A percentile compares a stretch with the other conserved stretches of the same genome.
Conservation (phyloP, 64 coral and sea anemone genomes). For the Acropora tenuis region DNA sequence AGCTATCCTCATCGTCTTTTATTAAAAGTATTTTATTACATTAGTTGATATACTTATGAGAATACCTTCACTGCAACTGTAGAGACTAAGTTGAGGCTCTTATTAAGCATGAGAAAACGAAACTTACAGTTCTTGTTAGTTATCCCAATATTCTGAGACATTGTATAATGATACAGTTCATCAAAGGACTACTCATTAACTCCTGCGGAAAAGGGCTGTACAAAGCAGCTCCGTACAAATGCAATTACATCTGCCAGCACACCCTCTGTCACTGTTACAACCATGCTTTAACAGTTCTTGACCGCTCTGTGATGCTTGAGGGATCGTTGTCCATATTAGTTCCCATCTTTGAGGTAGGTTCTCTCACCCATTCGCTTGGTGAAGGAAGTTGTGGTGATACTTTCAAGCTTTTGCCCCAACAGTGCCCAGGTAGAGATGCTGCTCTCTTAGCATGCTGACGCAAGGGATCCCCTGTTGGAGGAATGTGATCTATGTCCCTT, state of each 20-base stretch:
- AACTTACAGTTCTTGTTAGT: not conserved
- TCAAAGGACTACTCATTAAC: too few relatives aligned
- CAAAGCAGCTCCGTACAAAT: slow-evolving; percentile 40
- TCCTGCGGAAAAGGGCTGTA: slow-evolving; percentile 6
- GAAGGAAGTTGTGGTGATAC: slow-evolving; percentile 7
- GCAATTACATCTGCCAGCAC: slow-evolving; percentile 65
- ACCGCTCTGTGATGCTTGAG: slow-evolving; percentile 37
- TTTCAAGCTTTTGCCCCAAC: slow-evolving; percentile 36
- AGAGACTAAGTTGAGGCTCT: too few relatives aligned
- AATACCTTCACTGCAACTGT: too few relatives aligned
- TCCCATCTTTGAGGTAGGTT: slow-evolving; percentile 26
- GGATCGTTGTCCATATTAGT: slow-evolving; percentile 49
- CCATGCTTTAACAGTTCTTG: slow-evolving; percentile 62
- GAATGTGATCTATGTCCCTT: slow-evolving; percentile 5
- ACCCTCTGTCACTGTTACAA: slow-evolving; percentile 60
- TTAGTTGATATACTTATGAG: too few relatives aligned
- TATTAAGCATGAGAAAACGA: not conserved
- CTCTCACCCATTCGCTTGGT: slow-evolving; percentile 47
- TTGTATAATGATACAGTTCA: too few relatives aligned
- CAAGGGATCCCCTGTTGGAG: slow-evolving; percentile 30
- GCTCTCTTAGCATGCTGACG: slow-evolving; percentile 42
- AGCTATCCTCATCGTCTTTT: too few relatives aligned
- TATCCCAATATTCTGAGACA: too few relatives aligned
- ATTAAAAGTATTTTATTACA: too few relatives aligned
- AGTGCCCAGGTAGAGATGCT: slow-evolving; percentile 22